Conservation (phyloP, 2,888 invertebrate genomes). For the Sphaeridia pumilis region DNA sequence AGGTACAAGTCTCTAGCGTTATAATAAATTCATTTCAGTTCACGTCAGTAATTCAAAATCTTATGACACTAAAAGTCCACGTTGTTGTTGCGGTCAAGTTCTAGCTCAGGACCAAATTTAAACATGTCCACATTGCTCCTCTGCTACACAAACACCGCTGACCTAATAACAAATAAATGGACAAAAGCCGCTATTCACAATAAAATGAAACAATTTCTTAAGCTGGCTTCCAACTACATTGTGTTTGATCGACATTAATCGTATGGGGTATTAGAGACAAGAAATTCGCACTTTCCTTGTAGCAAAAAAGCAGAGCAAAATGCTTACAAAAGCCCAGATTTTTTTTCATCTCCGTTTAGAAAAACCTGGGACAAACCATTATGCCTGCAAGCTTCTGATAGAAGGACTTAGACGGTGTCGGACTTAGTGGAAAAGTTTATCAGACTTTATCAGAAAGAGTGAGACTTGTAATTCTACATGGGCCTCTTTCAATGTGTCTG, state of each 20-base stretch:
- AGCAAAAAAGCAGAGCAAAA: too few relatives aligned
- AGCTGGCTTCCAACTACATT: not conserved
- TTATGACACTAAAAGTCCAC: too few relatives aligned
- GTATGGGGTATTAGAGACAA: too few relatives aligned
- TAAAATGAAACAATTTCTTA: too few relatives aligned
- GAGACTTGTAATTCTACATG: not conserved
- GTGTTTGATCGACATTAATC: not conserved
- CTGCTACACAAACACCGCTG: too few relatives aligned
- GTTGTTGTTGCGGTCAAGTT: not conserved
- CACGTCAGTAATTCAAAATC: not conserved
- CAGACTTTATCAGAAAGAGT: slow-evolving; percentile 3
- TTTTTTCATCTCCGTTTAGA: not conserved
- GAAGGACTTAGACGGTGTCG: not conserved
- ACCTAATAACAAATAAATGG: too few relatives aligned
- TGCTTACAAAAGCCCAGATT: not conserved
- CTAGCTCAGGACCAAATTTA: not conserved
- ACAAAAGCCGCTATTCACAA: too few relatives aligned
- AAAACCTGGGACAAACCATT: not conserved
- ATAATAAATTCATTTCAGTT: slow-evolving; percentile 2
- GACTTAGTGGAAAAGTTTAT: slow-evolving; percentile 1
- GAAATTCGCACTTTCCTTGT: too few relatives aligned
- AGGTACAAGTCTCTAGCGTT: too few relatives aligned
- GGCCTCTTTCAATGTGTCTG: not conserved
- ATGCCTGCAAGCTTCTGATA: not conserved
- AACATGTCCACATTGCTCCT: not conserved